phyloP scores from a whole-genome alignment of 2,888 invertebrate species.

The Conistra vaccinii region DNA sequence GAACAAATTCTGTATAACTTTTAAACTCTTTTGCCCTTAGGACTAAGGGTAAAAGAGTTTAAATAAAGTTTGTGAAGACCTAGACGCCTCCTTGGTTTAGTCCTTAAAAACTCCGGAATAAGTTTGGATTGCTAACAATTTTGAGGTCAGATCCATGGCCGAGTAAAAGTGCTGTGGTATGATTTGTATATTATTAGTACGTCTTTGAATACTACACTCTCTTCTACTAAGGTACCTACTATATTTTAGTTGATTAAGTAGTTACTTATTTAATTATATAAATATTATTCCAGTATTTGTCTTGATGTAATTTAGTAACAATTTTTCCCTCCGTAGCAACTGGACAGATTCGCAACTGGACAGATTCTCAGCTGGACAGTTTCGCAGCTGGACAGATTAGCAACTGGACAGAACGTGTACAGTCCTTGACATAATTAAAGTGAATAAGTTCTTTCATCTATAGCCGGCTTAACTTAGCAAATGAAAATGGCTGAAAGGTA shows the following conservation, averaged over 20 bases:
- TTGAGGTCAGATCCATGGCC: conserved; percentile 25
- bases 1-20: not conserved
- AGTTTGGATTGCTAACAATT: conserved; percentile 2
- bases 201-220: not conserved
- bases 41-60: conserved; percentile 28
- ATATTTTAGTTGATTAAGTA: not conserved
- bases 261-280: not conserved
- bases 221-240: not conserved
- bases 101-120: conserved; percentile 7
- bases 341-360: no score
- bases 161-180: not conserved
- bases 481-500: no score
- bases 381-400: no score
- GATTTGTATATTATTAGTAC: not conserved
- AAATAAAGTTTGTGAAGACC: conserved; percentile 25
- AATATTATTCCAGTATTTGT: not conserved
- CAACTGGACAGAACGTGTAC: no score
- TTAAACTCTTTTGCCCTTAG: conserved; percentile 14
- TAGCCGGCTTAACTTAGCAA: no score
- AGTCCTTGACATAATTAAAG: no score
- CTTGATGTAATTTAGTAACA: not conserved
- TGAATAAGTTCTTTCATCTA: no score
- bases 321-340: no score
- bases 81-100: conserved; percentile 33
- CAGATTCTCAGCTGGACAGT: no score